phyloP scores from a whole-genome alignment of 2,797 vertebrate species.

The Pseudopleuronectes americanus region DNA sequence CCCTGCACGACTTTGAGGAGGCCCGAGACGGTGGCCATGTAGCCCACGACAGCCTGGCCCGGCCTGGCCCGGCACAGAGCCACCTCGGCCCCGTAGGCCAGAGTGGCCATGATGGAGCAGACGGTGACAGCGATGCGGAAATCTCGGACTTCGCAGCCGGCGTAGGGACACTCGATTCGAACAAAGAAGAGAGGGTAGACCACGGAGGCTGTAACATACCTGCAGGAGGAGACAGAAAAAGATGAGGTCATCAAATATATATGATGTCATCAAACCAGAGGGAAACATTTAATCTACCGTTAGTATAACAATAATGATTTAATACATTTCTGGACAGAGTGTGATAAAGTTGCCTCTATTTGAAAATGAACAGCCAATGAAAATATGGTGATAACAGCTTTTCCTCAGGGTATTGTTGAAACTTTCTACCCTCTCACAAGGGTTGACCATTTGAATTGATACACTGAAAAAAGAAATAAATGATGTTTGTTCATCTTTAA shows the following conservation, averaged over 20 bases:
- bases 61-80: conserved; percentile 88
- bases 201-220: conserved; percentile 86
- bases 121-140: conserved; percentile 90
- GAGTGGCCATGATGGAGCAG: conserved; percentile 87
- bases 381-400: too few species aligned
- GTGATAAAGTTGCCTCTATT: too few species aligned
- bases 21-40: conserved; percentile 93
- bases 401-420: too few species aligned
- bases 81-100: conserved; percentile 87
- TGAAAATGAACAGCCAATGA: too few species aligned
- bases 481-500: too few species aligned
- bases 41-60: conserved; percentile 85
- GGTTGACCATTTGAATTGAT: too few species aligned
- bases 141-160: conserved; percentile 85
- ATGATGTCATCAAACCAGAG: too few species aligned
- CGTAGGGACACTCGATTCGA: conserved; percentile 84
- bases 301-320: too few species aligned
- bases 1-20: conserved; percentile 94
- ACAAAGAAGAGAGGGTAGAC: conserved; percentile 92
- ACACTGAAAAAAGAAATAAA: too few species aligned
- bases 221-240: conserved; percentile 38
- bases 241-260: neutral
- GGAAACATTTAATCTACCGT: too few species aligned
- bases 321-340: too few species aligned
- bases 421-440: too few species aligned